These are phyloP conservation scores for Mythimna impura DNA, from an alignment of 2,888 invertebrate species.

Conservation along the genomic window DNA sequence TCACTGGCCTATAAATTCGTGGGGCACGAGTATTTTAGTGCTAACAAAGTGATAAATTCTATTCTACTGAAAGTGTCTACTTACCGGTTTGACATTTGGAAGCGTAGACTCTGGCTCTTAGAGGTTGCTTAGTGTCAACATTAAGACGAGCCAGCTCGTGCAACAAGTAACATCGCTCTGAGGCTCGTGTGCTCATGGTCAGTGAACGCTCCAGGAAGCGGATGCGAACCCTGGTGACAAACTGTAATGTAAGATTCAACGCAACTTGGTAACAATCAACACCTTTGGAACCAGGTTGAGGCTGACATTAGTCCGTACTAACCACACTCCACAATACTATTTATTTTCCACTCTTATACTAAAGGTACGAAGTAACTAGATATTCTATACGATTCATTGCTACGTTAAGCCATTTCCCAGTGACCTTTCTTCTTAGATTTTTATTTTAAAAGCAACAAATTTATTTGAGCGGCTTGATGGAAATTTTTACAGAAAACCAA, in stretches of 20 bases:
- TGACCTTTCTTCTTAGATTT: neutral
- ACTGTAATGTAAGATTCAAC: conserved; percentile 2
- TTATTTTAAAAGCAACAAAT: neutral
- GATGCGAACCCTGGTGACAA: conserved; percentile 76
- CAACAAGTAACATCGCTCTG: conserved; percentile 83
- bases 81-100: conserved; percentile 84
- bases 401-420: neutral
- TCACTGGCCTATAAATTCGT: conserved; percentile 50
- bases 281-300: neutral
- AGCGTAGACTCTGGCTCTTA: conserved; percentile 80
- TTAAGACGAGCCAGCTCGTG: conserved; percentile 84
- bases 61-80: conserved; percentile 43
- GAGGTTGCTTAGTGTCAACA: conserved; percentile 80
- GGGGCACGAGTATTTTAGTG: conserved; percentile 51
- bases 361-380: neutral
- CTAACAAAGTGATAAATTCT: conserved; percentile 49
- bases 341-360: neutral
- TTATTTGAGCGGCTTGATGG: neutral
- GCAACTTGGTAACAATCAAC: neutral
- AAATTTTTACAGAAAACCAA: neutral
- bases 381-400: conserved; percentile 16
- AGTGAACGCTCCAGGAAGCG: conserved; percentile 79
- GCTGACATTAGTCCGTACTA: neutral
- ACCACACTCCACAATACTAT: neutral
- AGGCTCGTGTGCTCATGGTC: conserved; percentile 74